Conservation (phyloP, 2,888 invertebrate species). For the Parnassius orleans region DNA sequence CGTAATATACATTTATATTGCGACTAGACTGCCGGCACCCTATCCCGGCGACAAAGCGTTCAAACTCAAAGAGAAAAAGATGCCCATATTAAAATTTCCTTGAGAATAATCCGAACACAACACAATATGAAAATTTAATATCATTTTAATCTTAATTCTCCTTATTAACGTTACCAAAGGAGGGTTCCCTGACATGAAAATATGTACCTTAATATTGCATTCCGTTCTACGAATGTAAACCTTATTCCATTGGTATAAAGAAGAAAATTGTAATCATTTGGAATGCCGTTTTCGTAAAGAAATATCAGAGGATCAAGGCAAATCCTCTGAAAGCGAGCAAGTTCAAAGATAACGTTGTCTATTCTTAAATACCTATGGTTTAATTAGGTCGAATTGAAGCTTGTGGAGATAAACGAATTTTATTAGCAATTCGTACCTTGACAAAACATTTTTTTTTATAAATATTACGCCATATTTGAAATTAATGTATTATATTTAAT, state of each 20-base stretch:
- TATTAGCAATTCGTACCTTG: conserved; percentile 28
- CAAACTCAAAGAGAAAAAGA: conserved; percentile 57
- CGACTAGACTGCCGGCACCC: conserved; percentile 15
- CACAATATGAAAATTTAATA: conserved; percentile 81
- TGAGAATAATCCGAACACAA: conserved; percentile 76
- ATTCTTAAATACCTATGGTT: conserved; percentile 55
- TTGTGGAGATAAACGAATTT: conserved; percentile 27
- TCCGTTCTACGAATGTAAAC: conserved; percentile 30
- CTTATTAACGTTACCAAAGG: conserved; percentile 75
- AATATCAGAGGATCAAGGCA: conserved; percentile 44
- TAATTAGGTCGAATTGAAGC: conserved; percentile 69
- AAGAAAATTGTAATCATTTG: conserved; percentile 26
- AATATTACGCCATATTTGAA: background rate
- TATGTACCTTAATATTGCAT: conserved; percentile 39
- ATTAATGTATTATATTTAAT: background rate
- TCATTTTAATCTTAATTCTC: conserved; percentile 80
- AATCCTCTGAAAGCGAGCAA: conserved; percentile 64
- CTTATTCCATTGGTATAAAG: conserved; percentile 28
- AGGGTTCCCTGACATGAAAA: conserved; percentile 55
- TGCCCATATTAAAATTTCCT: conserved; percentile 70
- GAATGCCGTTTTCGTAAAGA: conserved; percentile 34
- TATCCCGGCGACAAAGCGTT: conserved; percentile 41
- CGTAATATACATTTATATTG: background rate
- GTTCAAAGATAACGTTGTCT: conserved; percentile 75
- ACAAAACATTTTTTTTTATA: background rate